These are phyloP conservation scores for Triplophysa yarkandensis DNA, from an alignment of 2,797 vertebrate genomes.

Conservation along the genomic window DNA sequence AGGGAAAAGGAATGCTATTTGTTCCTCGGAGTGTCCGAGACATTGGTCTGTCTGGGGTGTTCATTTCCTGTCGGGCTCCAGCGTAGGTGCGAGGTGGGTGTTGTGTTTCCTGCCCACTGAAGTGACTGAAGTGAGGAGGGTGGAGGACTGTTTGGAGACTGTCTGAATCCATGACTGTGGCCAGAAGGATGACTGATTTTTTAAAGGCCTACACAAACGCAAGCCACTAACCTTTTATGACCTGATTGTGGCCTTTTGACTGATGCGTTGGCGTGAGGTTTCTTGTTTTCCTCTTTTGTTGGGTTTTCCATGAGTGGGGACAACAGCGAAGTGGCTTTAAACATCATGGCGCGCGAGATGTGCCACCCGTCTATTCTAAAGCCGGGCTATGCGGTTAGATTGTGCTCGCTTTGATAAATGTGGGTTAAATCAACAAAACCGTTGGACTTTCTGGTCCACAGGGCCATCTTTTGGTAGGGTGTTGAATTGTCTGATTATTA, in stretches of 20 bases:
- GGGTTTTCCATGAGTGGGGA: constrained; percentile 28
- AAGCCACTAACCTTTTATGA: constrained; percentile 46
- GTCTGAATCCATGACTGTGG: constrained; percentile 58
- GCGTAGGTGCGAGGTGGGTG: constrained; percentile 62
- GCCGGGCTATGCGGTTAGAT: constrained; percentile 42
- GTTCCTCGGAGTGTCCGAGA: constrained; percentile 60
- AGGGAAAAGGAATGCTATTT: constrained; percentile 50
- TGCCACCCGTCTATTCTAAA: constrained; percentile 32
- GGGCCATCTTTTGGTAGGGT: constrained; percentile 54
- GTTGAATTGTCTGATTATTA: not conserved
- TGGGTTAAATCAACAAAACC: constrained; percentile 58
- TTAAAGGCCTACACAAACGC: constrained; percentile 21
- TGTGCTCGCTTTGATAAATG: constrained; percentile 44
- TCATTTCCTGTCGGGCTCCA: constrained; percentile 62
- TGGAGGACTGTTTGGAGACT: constrained; percentile 54
- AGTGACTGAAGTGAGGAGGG: constrained; percentile 35
- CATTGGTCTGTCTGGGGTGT: constrained; percentile 60
- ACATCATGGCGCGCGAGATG: constrained; percentile 30
- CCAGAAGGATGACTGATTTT: constrained; percentile 51
- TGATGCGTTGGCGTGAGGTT: not conserved
- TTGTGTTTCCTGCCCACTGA: constrained; percentile 58
- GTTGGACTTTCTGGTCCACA: constrained; percentile 32
- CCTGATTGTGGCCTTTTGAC: constrained; percentile 31
- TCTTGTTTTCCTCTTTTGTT: constrained; percentile 1
- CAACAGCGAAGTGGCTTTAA: constrained; percentile 42